Evolutionary conservation across 2,113 vertebrate species (phyloP).

Genomic region (Poeciliopsis prolifica): DNA sequence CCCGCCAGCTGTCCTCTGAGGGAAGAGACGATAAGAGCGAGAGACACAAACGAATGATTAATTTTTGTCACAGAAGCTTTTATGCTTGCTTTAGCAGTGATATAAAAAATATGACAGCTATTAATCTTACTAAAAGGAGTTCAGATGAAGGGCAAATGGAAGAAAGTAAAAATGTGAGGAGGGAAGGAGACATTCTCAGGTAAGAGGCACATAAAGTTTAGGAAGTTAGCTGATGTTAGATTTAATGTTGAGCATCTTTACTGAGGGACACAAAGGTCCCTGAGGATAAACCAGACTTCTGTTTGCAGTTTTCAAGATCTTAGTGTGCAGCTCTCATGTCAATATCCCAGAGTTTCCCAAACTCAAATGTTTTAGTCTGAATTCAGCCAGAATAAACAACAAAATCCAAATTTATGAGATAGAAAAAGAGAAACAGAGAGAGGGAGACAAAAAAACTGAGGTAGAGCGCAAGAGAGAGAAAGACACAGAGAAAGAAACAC

Average conservation of each 20-base stretch:
- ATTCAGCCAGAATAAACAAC: too few relatives aligned
- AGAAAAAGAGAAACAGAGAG: too few relatives aligned
- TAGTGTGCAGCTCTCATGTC: background rate
- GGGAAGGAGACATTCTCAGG: constrained; percentile 10
- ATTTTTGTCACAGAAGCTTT: constrained; percentile 34
- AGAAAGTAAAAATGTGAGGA: constrained; percentile 6
- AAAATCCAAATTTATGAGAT: too few relatives aligned
- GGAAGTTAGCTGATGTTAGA: constrained; percentile 5
- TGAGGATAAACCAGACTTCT: background rate
- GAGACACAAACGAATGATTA: constrained; percentile 10
- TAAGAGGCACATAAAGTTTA: constrained; percentile 4
- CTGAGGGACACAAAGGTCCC: constrained; percentile 19
- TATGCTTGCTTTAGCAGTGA: constrained; percentile 34
- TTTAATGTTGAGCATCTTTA: constrained; percentile 16
- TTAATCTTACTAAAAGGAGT: constrained; percentile 39
- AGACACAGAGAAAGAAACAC: too few relatives aligned
- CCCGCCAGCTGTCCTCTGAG: constrained; percentile 67
- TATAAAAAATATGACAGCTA: constrained; percentile 40
- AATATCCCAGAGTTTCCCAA: background rate
- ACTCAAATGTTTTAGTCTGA: background rate
- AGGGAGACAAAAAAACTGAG: too few relatives aligned
- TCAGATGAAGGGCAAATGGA: constrained; percentile 35
- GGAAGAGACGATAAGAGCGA: background rate
- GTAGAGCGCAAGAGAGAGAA: too few relatives aligned
- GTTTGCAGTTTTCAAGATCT: background rate